These are phyloP conservation scores for Eurypyga helias DNA, from an alignment of 2,113 vertebrate genomes.

Conservation along the genomic window DNA sequence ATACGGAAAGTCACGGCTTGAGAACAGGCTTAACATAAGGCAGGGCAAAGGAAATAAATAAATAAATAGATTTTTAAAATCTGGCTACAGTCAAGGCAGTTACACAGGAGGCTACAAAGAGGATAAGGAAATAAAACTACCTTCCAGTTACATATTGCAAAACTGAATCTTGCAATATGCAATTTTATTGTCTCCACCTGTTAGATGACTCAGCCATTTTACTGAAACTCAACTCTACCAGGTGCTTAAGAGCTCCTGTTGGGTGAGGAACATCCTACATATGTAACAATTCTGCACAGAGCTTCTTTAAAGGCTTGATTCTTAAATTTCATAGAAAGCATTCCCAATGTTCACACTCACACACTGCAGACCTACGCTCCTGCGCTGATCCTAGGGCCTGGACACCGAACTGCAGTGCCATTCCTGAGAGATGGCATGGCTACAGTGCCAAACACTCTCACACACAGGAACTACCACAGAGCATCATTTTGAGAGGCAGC, in stretches of 20 bases:
- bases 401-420: background rate
- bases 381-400: no score
- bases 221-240: background rate
- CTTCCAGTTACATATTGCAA: background rate
- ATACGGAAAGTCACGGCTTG: accelerated
- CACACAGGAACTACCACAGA: background rate
- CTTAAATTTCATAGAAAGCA: background rate
- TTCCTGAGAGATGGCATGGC: background rate
- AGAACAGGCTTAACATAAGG: background rate
- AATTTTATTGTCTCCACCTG: background rate
- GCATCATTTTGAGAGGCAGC: accelerated
- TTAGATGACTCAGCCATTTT: background rate
- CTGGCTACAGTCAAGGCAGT: background rate
- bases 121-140: background rate
- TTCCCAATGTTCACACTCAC: background rate
- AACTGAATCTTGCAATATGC: no score
- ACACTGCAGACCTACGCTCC: background rate
- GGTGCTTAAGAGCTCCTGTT: background rate
- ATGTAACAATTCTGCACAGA: background rate
- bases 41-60: background rate
- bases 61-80: background rate
- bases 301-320: background rate
- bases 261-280: background rate
- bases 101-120: background rate
- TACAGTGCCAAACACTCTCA: background rate